A percentile compares a stretch with the other conserved stretches of the same genome.
These are phyloP conservation scores for Andrena bicolor DNA, from an alignment of 2,888 invertebrate species.

Conservation along the genomic window DNA sequence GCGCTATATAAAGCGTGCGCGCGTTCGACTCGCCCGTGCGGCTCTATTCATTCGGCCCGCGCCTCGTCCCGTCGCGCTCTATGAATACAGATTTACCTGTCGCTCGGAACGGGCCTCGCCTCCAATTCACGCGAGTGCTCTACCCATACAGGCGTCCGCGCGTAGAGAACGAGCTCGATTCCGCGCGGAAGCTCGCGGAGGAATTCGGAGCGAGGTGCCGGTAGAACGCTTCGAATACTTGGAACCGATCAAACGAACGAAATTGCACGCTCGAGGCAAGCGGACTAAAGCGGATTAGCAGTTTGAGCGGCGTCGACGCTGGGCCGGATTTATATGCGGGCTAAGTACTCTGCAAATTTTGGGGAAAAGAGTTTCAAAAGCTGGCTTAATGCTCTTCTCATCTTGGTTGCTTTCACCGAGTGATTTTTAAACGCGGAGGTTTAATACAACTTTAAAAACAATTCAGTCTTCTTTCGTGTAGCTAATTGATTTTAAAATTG, in stretches of 20 bases:
- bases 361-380: too few species aligned
- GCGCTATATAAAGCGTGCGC: constrained; percentile 67
- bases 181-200: constrained; percentile 12
- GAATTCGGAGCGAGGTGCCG: constrained; percentile 3
- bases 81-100: constrained; percentile 59
- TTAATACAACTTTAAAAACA: too few species aligned
- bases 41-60: constrained; percentile 38
- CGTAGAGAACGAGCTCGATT: constrained; percentile 8
- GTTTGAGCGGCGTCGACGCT: too few species aligned
- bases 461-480: too few species aligned
- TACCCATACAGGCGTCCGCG: not conserved
- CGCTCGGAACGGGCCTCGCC: not conserved
- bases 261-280: not conserved
- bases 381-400: too few species aligned
- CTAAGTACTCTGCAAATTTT: too few species aligned
- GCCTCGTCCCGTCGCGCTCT: constrained; percentile 28
- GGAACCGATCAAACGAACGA: constrained; percentile 7
- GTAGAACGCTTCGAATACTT: not conserved
- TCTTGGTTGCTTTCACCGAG: too few species aligned
- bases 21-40: constrained; percentile 39
- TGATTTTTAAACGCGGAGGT: too few species aligned
- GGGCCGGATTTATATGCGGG: too few species aligned
- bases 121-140: constrained; percentile 7
- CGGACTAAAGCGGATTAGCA: too few species aligned
- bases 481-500: too few species aligned